Evolutionary conservation across 2,797 vertebrate genomes (phyloP), one percentile per base, ranked within the genome.

Genomic region (Ambastaia sidthimunki): DNA sequence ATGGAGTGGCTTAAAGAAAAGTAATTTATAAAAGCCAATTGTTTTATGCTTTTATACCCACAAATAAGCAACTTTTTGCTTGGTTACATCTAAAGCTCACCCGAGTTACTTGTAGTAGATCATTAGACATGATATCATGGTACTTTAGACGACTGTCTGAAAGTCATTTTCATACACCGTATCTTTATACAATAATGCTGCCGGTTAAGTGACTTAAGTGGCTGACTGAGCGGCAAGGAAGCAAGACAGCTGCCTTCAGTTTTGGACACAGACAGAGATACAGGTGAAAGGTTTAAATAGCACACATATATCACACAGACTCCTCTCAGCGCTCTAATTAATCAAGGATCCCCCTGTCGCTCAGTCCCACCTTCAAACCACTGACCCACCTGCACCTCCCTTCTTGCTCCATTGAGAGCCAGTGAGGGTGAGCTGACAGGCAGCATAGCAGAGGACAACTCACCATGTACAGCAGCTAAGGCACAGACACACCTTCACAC

Each of bases 341-440:
- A 94, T 94, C 93, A 93, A 19, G 10, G 72, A 75, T 85, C 85
- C 86, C 86, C 85, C 84, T 11, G 63, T 34, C 81, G 52, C 83
- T 65, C 84, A 66, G 50, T 31, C 76, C 34, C 34, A 25, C 50
- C 21, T 60, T 73, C 31, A 68, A 57, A 78, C 74, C 67, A 72
- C 71, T 84, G 76, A 81, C 80, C 86, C 79, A 62, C 78, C 86
- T 86, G 81, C 87, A 89, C 87, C 85, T 89, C 86, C 91, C 84
- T 93, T 93, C 89, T 86, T 87, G 90, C 92, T 91, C 91, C 89
- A 94, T 93, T 93, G 91, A 93, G 88, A 92, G 85, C 89, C 87
- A 93, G 80, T 91, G 90, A 92, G 87, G 91, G 91, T 80, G 62
- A 92, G 91, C 89, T 89, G 90, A 92, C 89, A 86, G 76, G 66